Evolutionary conservation across 2,113 vertebrate genomes (phyloP), one percentile per base, ranked within the genome.

Genomic region (Chloroceryle aenea): DNA sequence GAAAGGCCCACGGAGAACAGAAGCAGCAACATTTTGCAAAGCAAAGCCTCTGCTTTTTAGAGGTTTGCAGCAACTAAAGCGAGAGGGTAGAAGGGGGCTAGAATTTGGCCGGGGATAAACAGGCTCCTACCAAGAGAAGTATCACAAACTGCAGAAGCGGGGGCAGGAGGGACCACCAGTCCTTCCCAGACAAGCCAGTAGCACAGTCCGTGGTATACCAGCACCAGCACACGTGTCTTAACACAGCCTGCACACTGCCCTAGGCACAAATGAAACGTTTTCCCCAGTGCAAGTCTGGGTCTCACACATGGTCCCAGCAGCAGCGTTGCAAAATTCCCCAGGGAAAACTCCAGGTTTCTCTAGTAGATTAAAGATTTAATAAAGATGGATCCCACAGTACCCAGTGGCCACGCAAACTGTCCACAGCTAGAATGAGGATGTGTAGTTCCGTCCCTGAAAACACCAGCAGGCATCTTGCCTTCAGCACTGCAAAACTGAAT

Each of bases 181-280:
- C 38, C 55, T 43, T 40, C 76, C 34, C 55, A 32, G 64, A 17
- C 32, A 32, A 50, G 61, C 10, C 73, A 56, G 66, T 27, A 34
- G 32, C 50, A 12, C 1, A 19, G 5, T 5, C 16, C 30, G 19
- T 14, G 52, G 58, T 45, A 6, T 2, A 12, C 6, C 26, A 14
- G 10, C 14, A 12, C 7, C 78, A 75, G 74, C 29, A 9, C 1
- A 42, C 0, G 0, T 2, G 21, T 38, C n/a, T 6, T n/a, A n/a
- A 21, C 45, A 77, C 4, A 2, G 8, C 30, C 29, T n/a, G 67
- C 45, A 50, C 34, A 3, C 10, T 6, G 5, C 25, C 10, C 8
- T 5, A 7, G 18, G 61, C 25, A 74, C 3, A 0, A 38, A 12
- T 3, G 32, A 45, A 48, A 12, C 7, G 4, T 7, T 38, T 23